Evolutionary conservation across 2,888 invertebrate species (phyloP).

Genomic region (Eupithecia subumbrata): DNA sequence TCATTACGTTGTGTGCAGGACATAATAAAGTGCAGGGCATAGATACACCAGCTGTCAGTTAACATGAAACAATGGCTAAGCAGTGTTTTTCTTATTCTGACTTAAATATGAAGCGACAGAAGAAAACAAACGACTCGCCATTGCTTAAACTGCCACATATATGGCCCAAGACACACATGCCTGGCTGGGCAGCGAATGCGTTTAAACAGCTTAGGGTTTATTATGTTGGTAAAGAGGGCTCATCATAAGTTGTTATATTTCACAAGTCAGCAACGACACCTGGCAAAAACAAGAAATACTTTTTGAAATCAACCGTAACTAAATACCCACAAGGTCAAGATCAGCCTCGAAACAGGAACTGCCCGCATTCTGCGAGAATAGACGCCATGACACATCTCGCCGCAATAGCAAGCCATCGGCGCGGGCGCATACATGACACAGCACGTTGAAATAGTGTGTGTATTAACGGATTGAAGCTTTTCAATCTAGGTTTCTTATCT

Average conservation of each 20-base stretch:
- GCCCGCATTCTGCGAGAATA: conserved; percentile 19
- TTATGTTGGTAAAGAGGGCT: background rate
- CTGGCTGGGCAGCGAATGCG: too few relatives aligned
- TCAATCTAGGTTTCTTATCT: background rate
- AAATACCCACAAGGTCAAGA: conserved; percentile 3
- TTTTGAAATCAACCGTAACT: background rate
- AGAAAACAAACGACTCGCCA: too few relatives aligned
- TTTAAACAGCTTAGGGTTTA: background rate
- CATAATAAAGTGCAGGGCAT: too few relatives aligned
- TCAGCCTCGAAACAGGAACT: conserved; percentile 6
- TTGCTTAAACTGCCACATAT: too few relatives aligned
- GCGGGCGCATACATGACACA: background rate
- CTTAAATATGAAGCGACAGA: too few relatives aligned
- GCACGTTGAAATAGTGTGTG: background rate
- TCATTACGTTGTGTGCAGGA: too few relatives aligned
- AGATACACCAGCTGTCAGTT: too few relatives aligned
- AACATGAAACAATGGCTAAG: too few relatives aligned
- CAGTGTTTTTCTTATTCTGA: too few relatives aligned
- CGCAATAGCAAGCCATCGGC: background rate
- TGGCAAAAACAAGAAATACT: background rate
- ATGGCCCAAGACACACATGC: too few relatives aligned
- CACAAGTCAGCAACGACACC: background rate
- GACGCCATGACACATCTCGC: conserved; percentile 19
- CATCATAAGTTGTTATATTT: background rate
- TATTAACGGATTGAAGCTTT: background rate